Base-by-base conservation (phyloP, 2,113 vertebrate genomes). In the Psilopsiagon aymara region DNA sequence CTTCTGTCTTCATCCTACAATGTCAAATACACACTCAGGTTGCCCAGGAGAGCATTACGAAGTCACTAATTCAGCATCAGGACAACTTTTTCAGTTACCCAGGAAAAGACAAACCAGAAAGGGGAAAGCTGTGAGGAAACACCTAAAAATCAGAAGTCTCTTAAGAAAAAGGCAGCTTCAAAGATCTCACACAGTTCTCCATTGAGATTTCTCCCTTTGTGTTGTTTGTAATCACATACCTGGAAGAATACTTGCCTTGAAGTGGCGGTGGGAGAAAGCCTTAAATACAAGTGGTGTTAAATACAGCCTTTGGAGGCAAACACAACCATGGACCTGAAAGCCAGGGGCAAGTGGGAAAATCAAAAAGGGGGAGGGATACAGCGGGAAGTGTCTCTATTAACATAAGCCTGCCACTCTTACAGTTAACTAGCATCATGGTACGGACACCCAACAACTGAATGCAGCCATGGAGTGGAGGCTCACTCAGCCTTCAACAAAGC, bases 171-270 rank as follows among this genome's bases (percentile, higher is more conserved):
- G 20, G 27, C 69, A 90, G 74, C 86, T 94, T 92, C 91, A 94
- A 94, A 95, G 94, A 91, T 84, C 44, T 18, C 1, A 2, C 60
- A 51, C 77, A 89, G 77, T 94, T 92, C 84, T 82, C 92, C 74
- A 88, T 9, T 85, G 67, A 93, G 80, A 94, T 89, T 82, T 62
- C 91, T 59, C 59, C 88, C n/a, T 76, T 8, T 85, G 76, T 84
- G 87, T 86, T 92, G 92, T 82, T 82, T 91, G 88, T 53, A 57
- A 53, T 92, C 92, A 89, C 91, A 96, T 89, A 96, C 86, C 91
- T 96, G 86, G 92, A 86, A 87, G 77, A 94, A 90, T 57, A 92
- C 70, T 79, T 93, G 83, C 92, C 91, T 92, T 96, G 88, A 96
- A 94, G 94, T 73, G 73, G 76, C 70, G 29, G 24, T 8, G 29